Percentiles rank a stretch among this genome's conserved stretches.
Evolutionary conservation across 2,797 vertebrate genomes (phyloP).

Genomic region (Pelodytes ibericus): DNA sequence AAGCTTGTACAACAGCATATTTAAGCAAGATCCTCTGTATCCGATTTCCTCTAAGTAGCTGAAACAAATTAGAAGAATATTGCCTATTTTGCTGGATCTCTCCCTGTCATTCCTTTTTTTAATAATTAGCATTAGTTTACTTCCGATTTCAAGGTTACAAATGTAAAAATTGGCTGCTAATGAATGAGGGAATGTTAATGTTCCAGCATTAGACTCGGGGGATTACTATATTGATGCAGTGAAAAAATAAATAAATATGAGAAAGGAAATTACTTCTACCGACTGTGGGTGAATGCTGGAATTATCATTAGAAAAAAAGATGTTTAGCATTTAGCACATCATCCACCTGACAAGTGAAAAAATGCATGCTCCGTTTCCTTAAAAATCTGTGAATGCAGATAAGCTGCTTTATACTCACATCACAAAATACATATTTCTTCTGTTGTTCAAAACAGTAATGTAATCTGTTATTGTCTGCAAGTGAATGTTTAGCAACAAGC

Average conservation of each 20-base stretch:
- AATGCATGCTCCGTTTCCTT: constrained; percentile 57
- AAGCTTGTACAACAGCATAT: constrained; percentile 24
- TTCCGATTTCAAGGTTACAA: constrained; percentile 50
- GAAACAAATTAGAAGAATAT: constrained; percentile 16
- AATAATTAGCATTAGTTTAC: constrained; percentile 55
- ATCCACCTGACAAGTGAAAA: constrained; percentile 60
- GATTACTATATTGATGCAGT: constrained; percentile 57
- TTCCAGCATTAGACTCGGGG: constrained; percentile 51
- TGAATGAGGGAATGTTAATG: constrained; percentile 59
- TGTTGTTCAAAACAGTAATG: constrained; percentile 59
- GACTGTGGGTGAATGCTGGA: constrained; percentile 58
- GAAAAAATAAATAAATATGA: constrained; percentile 61
- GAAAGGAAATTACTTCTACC: constrained; percentile 51
- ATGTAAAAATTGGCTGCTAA: constrained; percentile 54
- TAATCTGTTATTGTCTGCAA: constrained; percentile 26
- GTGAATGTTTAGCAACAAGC: constrained; percentile 18
- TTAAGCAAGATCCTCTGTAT: constrained; percentile 34
- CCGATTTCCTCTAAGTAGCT: constrained; percentile 54
- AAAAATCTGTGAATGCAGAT: constrained; percentile 57
- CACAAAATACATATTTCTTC: constrained; percentile 60
- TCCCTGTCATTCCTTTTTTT: constrained; percentile 50
- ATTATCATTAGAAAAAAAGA: constrained; percentile 56
- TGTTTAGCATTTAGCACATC: constrained; percentile 59
- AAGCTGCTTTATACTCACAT: constrained; percentile 61
- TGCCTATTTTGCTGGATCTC: constrained; percentile 39